Percentiles rank a stretch among this genome's conserved stretches.
These are phyloP conservation scores for Willisornis vidua DNA, from an alignment of 2,113 vertebrate genomes.

Conservation along the genomic window DNA sequence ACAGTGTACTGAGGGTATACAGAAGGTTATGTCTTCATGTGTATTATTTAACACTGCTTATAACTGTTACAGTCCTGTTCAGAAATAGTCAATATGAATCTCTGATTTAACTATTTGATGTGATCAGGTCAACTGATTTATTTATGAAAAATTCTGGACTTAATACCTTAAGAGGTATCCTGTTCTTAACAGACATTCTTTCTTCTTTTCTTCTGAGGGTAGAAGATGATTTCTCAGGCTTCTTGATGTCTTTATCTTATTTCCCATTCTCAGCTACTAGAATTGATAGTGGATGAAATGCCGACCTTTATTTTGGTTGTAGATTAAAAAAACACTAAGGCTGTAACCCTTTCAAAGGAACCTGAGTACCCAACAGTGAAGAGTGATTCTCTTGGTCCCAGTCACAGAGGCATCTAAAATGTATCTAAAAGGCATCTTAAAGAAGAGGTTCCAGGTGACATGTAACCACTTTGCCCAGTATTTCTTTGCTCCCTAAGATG, in stretches of 20 bases:
- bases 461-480: constrained; percentile 3
- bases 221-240: not conserved
- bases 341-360: not conserved
- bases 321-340: not conserved
- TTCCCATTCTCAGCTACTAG: not conserved
- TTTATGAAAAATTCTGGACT: not conserved
- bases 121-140: not conserved
- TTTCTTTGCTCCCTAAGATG: constrained; percentile 25
- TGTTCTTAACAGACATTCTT: not conserved
- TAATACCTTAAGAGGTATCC: not conserved
- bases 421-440: not conserved
- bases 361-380: not conserved
- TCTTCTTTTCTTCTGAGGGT: not conserved
- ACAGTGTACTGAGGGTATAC: not conserved
- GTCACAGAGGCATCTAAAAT: not conserved
- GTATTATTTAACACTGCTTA: not conserved
- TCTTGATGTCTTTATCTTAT: not conserved
- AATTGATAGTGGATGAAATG: not conserved
- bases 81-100: not conserved
- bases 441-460: constrained; percentile 19
- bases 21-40: not conserved
- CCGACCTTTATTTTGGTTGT: not conserved
- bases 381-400: not conserved
- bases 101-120: not conserved
- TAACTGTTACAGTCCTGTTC: not conserved